Percentiles rank a stretch among this genome's conserved stretches.
Evolutionary conservation across 2,113 vertebrate genomes (phyloP).

Genomic region (Oncorhynchus masou): DNA sequence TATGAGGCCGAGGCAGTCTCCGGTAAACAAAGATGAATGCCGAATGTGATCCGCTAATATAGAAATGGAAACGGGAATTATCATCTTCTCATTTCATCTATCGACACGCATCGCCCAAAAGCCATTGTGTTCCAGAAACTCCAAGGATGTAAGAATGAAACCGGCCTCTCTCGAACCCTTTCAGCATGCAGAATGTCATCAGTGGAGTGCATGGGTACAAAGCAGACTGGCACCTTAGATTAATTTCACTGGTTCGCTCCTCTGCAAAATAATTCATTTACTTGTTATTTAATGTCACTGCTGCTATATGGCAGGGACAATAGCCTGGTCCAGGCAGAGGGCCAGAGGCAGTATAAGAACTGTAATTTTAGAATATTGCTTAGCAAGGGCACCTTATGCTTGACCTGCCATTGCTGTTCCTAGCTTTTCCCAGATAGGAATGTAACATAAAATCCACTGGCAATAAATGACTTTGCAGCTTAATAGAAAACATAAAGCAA

Average conservation of each 20-base stretch:
- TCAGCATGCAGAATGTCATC: conserved; percentile 60
- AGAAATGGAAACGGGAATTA: neutral
- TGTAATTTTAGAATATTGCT: conserved; percentile 60
- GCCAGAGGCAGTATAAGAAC: conserved; percentile 54
- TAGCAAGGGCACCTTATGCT: conserved; percentile 58
- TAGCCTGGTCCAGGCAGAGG: conserved; percentile 57
- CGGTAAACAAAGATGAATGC: conserved; percentile 34
- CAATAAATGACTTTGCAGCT: neutral
- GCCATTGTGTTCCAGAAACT: conserved; percentile 35
- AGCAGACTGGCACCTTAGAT: conserved; percentile 58
- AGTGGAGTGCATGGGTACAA: conserved; percentile 52
- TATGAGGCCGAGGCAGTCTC: conserved; percentile 6
- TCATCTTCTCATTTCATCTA: conserved; percentile 12
- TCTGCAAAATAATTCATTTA: conserved; percentile 56
- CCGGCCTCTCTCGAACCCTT: conserved; percentile 40
- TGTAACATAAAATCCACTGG: neutral
- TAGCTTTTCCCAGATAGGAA: conserved; percentile 3
- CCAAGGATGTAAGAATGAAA: conserved; percentile 22
- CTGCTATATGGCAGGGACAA: conserved; percentile 55
- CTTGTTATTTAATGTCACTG: conserved; percentile 52
- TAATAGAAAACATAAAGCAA: neutral
- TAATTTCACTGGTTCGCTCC: conserved; percentile 48
- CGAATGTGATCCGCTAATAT: conserved; percentile 4
- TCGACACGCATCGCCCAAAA: conserved; percentile 12
- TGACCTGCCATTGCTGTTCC: conserved; percentile 41